Evolutionary conservation across 2,113 vertebrate species (phyloP).

Genomic region (Scopus umbretta): DNA sequence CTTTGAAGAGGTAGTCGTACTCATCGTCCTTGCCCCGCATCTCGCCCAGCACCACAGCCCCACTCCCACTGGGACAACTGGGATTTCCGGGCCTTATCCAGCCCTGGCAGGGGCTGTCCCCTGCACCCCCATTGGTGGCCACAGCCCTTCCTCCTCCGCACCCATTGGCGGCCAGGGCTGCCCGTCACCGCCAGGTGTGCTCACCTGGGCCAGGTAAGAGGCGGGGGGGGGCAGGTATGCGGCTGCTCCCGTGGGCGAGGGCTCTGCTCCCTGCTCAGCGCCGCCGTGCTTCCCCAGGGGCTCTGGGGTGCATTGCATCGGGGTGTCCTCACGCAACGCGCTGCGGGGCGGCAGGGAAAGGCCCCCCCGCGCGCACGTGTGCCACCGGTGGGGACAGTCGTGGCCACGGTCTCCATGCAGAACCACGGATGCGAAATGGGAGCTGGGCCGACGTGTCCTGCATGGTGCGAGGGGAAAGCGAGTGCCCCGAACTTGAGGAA

Average conservation of each 20-base stretch:
- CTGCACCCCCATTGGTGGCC: neutral
- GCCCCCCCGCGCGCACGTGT: fast-evolving
- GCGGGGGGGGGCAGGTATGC: neutral
- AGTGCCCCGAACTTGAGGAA: neutral
- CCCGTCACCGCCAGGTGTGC: neutral
- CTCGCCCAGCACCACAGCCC: neutral
- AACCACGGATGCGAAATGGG: fast-evolving
- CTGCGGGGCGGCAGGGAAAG: neutral
- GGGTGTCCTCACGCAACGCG: neutral
- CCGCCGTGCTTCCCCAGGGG: neutral
- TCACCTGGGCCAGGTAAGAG: slow-evolving; percentile 29
- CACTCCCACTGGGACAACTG: neutral
- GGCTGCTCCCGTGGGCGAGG: neutral
- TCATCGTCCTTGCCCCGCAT: slow-evolving; percentile 85
- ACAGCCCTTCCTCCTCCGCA: neutral
- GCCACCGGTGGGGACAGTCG: fast-evolving
- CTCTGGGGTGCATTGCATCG: fast-evolving
- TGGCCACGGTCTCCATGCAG: fast-evolving
- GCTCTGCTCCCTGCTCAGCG: neutral
- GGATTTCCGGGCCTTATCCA: neutral
- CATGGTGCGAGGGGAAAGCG: fast-evolving
- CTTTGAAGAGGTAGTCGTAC: slow-evolving; percentile 88
- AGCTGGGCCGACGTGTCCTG: neutral
- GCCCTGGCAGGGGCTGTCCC: neutral
- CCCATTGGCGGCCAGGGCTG: slow-evolving; percentile 14